Evolutionary conservation across 23 tunicate genomes (phyloP).

Genomic region (Halocynthia roretzi): DNA sequence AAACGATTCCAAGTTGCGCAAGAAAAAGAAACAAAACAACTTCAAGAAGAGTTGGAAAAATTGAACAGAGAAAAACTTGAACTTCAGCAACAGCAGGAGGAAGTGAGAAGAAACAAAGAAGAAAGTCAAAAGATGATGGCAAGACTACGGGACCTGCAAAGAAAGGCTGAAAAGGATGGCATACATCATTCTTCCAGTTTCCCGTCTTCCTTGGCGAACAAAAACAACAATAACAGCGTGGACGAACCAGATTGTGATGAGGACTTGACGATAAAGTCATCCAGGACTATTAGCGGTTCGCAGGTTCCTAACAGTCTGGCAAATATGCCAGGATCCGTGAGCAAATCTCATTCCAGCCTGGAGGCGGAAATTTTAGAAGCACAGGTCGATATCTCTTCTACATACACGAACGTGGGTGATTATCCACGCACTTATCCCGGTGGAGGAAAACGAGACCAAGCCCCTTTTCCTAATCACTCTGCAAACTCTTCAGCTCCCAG

Average conservation of each 20-base stretch:
- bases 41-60: conserved; percentile 32
- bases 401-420: conserved; percentile 41
- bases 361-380: conserved; percentile 16
- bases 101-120: conserved; percentile 42
- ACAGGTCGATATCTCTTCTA: conserved; percentile 39
- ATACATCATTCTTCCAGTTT: conserved; percentile 6
- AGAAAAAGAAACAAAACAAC: conserved; percentile 31
- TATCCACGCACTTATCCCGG: conserved; percentile 77
- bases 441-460: conserved; percentile 30
- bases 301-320: not conserved
- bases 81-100: conserved; percentile 22
- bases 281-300: not conserved
- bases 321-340: conserved; percentile 3
- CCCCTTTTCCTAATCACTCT: not conserved
- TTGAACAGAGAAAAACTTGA: conserved; percentile 11
- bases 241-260: conserved; percentile 8
- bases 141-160: conserved; percentile 48
- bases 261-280: not conserved
- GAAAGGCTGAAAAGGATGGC: conserved; percentile 15
- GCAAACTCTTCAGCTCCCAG: conserved; percentile 1
- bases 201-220: conserved; percentile 5
- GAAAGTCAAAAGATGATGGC: conserved; percentile 57
- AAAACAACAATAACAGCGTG: conserved; percentile 32
- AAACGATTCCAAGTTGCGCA: conserved; percentile 43
- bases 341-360: conserved; percentile 65